Conservation (phyloP, 2,888 invertebrate species). For the Petrophora chlorosata region DNA sequence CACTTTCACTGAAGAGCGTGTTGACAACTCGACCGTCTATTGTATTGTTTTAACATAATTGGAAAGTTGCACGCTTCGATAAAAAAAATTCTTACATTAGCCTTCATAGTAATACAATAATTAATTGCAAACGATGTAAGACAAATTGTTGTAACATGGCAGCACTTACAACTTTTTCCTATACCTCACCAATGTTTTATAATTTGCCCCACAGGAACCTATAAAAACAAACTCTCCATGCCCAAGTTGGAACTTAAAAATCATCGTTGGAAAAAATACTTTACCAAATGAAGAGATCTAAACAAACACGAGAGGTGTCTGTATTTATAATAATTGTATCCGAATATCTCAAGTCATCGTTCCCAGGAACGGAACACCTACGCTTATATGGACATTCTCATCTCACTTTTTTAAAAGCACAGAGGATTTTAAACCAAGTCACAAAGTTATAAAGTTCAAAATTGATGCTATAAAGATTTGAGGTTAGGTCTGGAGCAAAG, state of each 20-base stretch:
- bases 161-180: no score
- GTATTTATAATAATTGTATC: constrained; percentile 79
- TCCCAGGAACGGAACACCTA: constrained; percentile 79
- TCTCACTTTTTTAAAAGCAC: not conserved
- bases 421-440: constrained; percentile 24
- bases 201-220: constrained; percentile 2
- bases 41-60: no score
- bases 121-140: no score
- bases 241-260: constrained; percentile 37
- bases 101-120: no score
- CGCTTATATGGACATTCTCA: constrained; percentile 46
- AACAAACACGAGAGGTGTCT: constrained; percentile 73
- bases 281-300: constrained; percentile 79
- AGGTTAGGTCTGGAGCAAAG: constrained; percentile 33
- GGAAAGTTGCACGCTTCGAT: no score
- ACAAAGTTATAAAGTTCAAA: not conserved
- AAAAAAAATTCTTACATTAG: no score
- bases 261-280: constrained; percentile 59
- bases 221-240: not conserved
- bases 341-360: constrained; percentile 70
- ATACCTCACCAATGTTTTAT: no score
- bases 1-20: no score
- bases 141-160: no score
- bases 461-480: not conserved
- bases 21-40: no score